Evolutionary conservation across 1,140 invertebrate genomes (phyloP).

Genomic region (Nephila pilipes): DNA sequence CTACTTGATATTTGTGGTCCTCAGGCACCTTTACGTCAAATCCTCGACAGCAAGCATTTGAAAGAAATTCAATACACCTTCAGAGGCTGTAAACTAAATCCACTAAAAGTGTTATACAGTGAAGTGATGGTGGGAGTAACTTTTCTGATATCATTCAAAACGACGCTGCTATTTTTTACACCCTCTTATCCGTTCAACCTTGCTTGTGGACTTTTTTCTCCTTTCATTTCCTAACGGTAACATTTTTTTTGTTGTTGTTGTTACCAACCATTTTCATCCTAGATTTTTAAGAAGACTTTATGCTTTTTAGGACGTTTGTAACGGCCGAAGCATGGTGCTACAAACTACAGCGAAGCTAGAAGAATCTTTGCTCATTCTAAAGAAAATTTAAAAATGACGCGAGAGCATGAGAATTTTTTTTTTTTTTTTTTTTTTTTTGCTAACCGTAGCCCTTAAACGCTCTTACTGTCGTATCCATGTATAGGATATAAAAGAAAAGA

Average conservation of each 20-base stretch:
- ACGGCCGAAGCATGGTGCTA: conserved; percentile 1
- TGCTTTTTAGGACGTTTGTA: conserved; percentile 43
- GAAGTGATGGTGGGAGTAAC: background rate
- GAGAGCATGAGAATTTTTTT: background rate
- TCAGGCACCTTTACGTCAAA: conserved; percentile 17
- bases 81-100: conserved; percentile 63
- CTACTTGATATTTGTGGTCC: conserved; percentile 62
- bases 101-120: conserved; percentile 51
- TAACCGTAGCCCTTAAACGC: background rate
- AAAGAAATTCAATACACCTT: conserved; percentile 72
- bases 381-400: conserved; percentile 2
- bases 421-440: conserved; percentile 16
- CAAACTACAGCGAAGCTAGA: background rate
- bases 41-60: conserved; percentile 57
- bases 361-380: conserved; percentile 17
- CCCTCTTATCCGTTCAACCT: conserved; percentile 49
- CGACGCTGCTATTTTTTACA: conserved; percentile 43
- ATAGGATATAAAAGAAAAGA: conserved; percentile 6
- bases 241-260: background rate
- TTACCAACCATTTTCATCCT: conserved; percentile 37
- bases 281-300: conserved; percentile 52
- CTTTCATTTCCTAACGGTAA: too few relatives aligned
- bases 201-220: conserved; percentile 16
- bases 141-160: conserved; percentile 67
- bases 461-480: conserved; percentile 12